Percentiles rank a stretch among this genome's conserved stretches.
Evolutionary conservation across 2,797 vertebrate genomes (phyloP).

Genomic region (Sebastolobus altivelis): DNA sequence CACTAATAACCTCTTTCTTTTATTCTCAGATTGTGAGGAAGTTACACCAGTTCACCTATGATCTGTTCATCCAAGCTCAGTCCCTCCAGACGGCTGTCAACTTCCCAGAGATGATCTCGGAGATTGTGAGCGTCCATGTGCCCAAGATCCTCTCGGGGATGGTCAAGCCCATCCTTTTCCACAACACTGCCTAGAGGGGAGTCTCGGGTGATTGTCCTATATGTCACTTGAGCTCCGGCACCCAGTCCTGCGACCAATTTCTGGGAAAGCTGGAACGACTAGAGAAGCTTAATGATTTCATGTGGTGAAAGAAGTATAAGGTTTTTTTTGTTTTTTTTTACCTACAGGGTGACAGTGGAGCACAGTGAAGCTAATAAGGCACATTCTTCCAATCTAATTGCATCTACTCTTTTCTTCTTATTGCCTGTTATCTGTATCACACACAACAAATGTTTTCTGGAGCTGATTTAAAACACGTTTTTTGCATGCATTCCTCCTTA

Average conservation of each 20-base stretch:
- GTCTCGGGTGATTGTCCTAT: background rate
- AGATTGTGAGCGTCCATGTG: conserved; percentile 96
- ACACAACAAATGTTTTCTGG: conserved; percentile 46
- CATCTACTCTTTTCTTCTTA: conserved; percentile 51
- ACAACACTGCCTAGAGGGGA: conserved; percentile 71
- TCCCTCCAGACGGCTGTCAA: conserved; percentile 89
- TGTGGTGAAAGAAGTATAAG: conserved; percentile 23
- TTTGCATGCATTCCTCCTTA: conserved; percentile 62
- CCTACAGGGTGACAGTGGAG: conserved; percentile 14
- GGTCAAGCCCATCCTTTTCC: conserved; percentile 96
- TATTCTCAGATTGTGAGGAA: conserved; percentile 90
- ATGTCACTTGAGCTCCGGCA: conserved; percentile 10
- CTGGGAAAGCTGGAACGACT: conserved; percentile 1
- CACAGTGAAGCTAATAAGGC: conserved; percentile 13
- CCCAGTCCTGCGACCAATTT: background rate
- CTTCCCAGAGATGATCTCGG: conserved; percentile 97
- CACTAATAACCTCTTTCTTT: conserved; percentile 13
- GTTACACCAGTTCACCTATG: conserved; percentile 96
- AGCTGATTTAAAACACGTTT: conserved; percentile 39
- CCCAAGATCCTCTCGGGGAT: conserved; percentile 96
- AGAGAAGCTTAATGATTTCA: conserved; percentile 23
- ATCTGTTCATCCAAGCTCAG: conserved; percentile 92
- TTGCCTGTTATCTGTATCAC: conserved; percentile 53
- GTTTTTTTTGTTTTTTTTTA: conserved; percentile 5
- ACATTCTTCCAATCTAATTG: conserved; percentile 61